phyloP scores from a whole-genome alignment of 2,113 vertebrate species.

The Heterochromis multidens region DNA sequence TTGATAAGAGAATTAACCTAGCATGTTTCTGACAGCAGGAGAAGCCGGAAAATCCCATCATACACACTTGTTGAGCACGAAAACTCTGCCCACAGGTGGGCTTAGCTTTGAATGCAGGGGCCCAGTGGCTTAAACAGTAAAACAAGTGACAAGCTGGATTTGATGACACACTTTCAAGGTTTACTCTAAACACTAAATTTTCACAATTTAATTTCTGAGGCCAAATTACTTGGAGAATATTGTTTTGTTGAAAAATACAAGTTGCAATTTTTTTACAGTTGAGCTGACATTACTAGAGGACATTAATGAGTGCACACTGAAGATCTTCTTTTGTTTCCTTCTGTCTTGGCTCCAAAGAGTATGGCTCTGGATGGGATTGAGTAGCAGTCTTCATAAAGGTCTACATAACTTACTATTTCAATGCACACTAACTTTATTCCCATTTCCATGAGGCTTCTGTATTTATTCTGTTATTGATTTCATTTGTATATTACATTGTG shows the following conservation, averaged over 20 bases:
- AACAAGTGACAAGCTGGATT: neutral
- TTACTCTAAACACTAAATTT: neutral
- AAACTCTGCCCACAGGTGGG: neutral
- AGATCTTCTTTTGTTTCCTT: fast-evolving
- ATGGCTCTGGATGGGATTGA: too few relatives aligned
- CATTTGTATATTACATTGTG: neutral
- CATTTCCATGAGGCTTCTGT: neutral
- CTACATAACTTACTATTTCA: neutral
- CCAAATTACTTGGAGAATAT: neutral
- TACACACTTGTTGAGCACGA: neutral
- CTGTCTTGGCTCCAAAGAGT: neutral
- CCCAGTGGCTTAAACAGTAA: neutral
- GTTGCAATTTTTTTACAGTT: neutral
- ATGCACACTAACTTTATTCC: neutral
- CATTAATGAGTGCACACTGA: neutral
- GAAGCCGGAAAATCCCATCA: neutral
- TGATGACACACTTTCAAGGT: neutral
- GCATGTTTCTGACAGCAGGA: neutral
- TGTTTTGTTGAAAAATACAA: neutral
- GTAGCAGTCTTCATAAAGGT: too few relatives aligned
- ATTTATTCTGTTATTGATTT: neutral
- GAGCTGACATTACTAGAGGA: neutral
- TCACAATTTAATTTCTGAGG: neutral
- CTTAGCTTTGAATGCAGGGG: neutral
- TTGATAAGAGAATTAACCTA: neutral